Base-by-base conservation (phyloP, 2,888 invertebrate genomes). In the Protonemura montana region DNA sequence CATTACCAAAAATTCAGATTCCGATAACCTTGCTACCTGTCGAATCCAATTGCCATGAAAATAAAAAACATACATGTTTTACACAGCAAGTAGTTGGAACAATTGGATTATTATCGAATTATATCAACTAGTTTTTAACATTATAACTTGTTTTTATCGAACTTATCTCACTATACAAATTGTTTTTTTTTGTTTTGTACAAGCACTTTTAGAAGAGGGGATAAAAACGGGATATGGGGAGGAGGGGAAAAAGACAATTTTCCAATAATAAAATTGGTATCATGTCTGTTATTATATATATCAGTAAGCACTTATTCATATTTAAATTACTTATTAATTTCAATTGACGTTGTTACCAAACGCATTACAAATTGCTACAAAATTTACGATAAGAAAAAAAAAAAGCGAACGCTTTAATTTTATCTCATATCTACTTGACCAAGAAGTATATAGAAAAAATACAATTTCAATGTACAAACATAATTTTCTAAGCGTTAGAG, bases 81-180 rank as follows among this genome's bases (percentile, higher is more conserved):
- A 7, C 13, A 59, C 59, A 59, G 7, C 59, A 59, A 59, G 21
- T 59, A 59, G 59, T 59, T 59, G 59, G 59, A 13, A 13, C 13
- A 59, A 2, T 59, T 59, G 1, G 59, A 59, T 21, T 21, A 59
- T 59, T 13, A 2, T 21, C 7, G 59, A 86, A 30, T n/a, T 35
- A 42, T 85, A 35, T 7, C 59, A 59, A 86, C 76, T 80, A 78
- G 78, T 85, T 85, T 85, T 30, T 26, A 85, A 80, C 41, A 85
- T 85, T 59, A 2, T 59, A 59, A 21, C 1, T 59, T 21, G 21
- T 59, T 59, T 16, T 16, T 59, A 59, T 59, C 1, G 1, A 59
- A 59, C 16, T 59, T 10, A 59, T 59, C 59, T 7, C 41, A 41
- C 41, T 41, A 59, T 21, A 59, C 2, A 10, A 6, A 35, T 10